Conservation (phyloP, 2,797 vertebrate species). For the Nannoperca australis region DNA sequence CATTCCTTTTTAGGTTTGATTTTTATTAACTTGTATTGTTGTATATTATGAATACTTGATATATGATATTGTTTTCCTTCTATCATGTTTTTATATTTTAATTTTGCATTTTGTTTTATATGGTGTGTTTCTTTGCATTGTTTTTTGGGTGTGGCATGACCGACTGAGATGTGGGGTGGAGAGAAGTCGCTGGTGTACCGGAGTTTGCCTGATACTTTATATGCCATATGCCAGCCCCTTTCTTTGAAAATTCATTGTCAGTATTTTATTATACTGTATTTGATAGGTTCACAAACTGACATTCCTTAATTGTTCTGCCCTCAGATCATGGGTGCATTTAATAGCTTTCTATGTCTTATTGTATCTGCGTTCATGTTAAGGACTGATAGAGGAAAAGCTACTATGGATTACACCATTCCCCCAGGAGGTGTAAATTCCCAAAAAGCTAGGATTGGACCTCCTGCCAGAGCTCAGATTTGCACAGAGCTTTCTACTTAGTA, state of each 20-base stretch:
- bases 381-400: conserved; percentile 48
- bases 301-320: conserved; percentile 67
- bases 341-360: conserved; percentile 67
- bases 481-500: conserved; percentile 70
- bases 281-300: conserved; percentile 60
- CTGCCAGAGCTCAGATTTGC: conserved; percentile 73
- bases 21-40: conserved; percentile 76
- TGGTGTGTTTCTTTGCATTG: conserved; percentile 58
- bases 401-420: conserved; percentile 46
- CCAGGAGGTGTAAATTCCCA: conserved; percentile 51
- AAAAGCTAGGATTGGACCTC: conserved; percentile 63
- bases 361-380: conserved; percentile 58
- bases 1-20: conserved; percentile 82
- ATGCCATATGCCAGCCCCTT: conserved; percentile 55
- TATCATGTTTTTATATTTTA: conserved; percentile 73
- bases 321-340: conserved; percentile 61
- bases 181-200: conserved; percentile 60
- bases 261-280: conserved; percentile 59
- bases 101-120: conserved; percentile 70
- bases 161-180: conserved; percentile 35
- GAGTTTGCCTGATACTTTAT: conserved; percentile 68
- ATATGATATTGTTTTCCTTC: conserved; percentile 71
- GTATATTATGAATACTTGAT: conserved; percentile 78
- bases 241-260: conserved; percentile 48
- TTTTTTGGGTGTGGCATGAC: conserved; percentile 52